phyloP scores from a whole-genome alignment of 1,140 invertebrate genomes.

The Antheraea pernyi region DNA sequence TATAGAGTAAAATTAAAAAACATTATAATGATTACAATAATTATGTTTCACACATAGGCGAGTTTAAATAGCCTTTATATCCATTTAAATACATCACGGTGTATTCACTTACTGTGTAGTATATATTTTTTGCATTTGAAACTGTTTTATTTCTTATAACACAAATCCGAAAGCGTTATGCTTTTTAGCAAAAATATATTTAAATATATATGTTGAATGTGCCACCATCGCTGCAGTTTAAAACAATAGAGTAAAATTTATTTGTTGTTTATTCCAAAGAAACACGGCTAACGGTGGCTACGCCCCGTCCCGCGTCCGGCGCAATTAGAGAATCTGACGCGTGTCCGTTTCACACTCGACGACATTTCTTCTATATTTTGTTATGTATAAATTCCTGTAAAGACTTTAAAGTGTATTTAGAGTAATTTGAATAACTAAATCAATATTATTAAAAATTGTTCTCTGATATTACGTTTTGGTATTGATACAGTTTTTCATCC shows the following conservation, averaged over 20 bases:
- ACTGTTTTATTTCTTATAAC: background rate
- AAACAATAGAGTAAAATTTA: constrained; percentile 1
- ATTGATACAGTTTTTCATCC: too few relatives aligned
- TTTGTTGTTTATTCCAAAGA: constrained; percentile 5
- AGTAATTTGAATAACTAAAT: too few relatives aligned
- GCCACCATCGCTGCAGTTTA: background rate
- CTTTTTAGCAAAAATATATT: background rate
- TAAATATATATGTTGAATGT: background rate
- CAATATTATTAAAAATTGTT: too few relatives aligned
- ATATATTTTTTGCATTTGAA: background rate
- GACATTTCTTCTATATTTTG: background rate
- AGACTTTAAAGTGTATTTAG: too few relatives aligned
- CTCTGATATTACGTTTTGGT: too few relatives aligned
- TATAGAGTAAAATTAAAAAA: too few relatives aligned
- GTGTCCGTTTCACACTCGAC: constrained; percentile 4
- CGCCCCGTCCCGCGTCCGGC: background rate
- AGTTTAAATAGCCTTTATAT: too few relatives aligned
- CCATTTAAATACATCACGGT: too few relatives aligned
- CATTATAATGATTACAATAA: too few relatives aligned
- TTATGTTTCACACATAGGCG: too few relatives aligned
- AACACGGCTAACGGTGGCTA: constrained; percentile 2
- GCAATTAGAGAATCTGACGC: background rate
- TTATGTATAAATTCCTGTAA: too few relatives aligned
- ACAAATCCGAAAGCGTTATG: background rate
- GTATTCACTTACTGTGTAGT: too few relatives aligned